These are phyloP conservation scores for Abramis brama DNA, from an alignment of 2,113 vertebrate species.

Conservation along the genomic window DNA sequence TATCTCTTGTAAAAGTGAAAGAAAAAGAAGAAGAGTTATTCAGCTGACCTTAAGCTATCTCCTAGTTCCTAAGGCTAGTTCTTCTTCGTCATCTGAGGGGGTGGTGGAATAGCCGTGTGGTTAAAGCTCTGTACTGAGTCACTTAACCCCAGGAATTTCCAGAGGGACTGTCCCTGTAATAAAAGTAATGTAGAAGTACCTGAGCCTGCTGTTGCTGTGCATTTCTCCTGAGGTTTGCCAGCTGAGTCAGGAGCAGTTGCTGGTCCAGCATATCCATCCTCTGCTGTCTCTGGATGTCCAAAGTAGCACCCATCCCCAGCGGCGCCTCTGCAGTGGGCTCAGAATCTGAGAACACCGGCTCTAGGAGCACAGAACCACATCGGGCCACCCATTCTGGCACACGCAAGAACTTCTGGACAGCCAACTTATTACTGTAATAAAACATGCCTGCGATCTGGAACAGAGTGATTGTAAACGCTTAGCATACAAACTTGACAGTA, in stretches of 20 bases:
- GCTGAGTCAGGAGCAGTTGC: constrained; percentile 91
- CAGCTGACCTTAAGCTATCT: not conserved
- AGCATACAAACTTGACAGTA: not conserved
- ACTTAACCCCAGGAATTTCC: not conserved
- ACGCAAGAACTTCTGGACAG: constrained; percentile 80
- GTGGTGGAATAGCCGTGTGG: not conserved
- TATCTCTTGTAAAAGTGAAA: too few relatives aligned
- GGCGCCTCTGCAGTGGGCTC: constrained; percentile 82
- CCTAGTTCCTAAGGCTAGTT: not conserved
- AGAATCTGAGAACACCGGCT: constrained; percentile 87
- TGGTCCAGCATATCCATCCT: constrained; percentile 91
- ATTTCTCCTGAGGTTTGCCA: constrained; percentile 76
- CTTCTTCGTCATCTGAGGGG: not conserved
- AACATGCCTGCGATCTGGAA: constrained; percentile 86
- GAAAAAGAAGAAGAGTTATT: not conserved
- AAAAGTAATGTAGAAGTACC: not conserved
- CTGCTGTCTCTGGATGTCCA: constrained; percentile 96
- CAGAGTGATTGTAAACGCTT: not conserved
- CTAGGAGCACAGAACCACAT: constrained; percentile 81
- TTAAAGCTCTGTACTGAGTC: not conserved
- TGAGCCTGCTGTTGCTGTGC: constrained; percentile 39
- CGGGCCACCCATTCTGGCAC: constrained; percentile 84
- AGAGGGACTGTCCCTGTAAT: not conserved
- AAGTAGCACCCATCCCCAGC: constrained; percentile 93
- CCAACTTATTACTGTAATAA: constrained; percentile 81